Evolutionary conservation across 1,140 invertebrate genomes (phyloP).

Genomic region (Drosophila quadrilineata): DNA sequence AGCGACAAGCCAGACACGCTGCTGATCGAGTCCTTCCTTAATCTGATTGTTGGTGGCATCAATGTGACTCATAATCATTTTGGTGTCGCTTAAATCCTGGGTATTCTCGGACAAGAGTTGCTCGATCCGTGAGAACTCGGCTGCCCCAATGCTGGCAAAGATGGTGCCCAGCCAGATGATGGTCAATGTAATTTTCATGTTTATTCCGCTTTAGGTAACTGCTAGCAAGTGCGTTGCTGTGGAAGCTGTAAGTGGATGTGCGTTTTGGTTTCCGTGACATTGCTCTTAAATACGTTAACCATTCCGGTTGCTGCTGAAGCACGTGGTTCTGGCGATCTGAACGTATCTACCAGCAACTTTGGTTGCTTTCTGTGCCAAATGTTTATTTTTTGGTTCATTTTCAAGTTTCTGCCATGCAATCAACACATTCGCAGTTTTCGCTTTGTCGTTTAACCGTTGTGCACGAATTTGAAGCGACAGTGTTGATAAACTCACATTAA

Average conservation of each 20-base stretch:
- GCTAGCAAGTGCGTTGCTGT: slow-evolving; percentile 23
- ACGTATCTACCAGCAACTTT: slow-evolving; percentile 10
- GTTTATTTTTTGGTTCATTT: slow-evolving; percentile 5
- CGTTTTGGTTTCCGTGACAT: background rate
- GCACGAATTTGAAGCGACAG: slow-evolving; percentile 46
- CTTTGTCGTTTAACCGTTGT: slow-evolving; percentile 7
- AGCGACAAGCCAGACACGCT: slow-evolving; percentile 25
- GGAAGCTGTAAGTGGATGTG: slow-evolving; percentile 29
- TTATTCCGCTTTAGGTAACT: too few species aligned
- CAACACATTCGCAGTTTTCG: background rate
- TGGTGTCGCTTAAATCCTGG: slow-evolving; percentile 33
- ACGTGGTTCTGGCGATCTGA: slow-evolving; percentile 30
- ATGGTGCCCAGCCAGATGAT: slow-evolving; percentile 30
- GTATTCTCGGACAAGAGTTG: slow-evolving; percentile 27
- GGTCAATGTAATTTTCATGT: slow-evolving; percentile 34
- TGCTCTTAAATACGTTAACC: slow-evolving; percentile 44
- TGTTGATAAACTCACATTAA: slow-evolving; percentile 22
- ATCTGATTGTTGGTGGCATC: slow-evolving; percentile 31
- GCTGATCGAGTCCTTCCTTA: slow-evolving; percentile 19
- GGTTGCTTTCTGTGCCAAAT: background rate
- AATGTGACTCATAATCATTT: slow-evolving; percentile 23
- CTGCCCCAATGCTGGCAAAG: background rate
- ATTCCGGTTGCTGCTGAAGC: slow-evolving; percentile 3
- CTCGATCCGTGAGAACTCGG: slow-evolving; percentile 12
- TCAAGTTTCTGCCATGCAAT: background rate